Percentiles rank a stretch among this genome's conserved stretches.
Conservation (phyloP, 2,113 vertebrate genomes). For the Synchiropus splendidus region DNA sequence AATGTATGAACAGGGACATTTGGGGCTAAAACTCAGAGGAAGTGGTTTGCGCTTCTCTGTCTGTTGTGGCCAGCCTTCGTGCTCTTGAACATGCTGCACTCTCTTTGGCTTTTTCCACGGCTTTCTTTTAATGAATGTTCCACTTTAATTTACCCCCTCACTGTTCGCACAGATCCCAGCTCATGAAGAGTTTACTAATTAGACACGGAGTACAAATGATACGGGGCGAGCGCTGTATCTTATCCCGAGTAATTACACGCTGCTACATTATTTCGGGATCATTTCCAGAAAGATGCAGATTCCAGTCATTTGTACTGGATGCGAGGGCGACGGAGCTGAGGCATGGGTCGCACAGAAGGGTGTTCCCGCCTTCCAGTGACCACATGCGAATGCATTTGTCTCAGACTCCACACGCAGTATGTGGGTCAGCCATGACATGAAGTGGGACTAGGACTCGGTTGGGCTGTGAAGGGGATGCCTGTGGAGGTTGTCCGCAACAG, state of each 20-base stretch:
- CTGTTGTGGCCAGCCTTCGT: conserved; percentile 52
- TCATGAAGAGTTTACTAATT: conserved; percentile 73
- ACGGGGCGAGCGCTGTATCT: conserved; percentile 70
- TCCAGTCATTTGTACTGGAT: conserved; percentile 56
- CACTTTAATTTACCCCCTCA: conserved; percentile 55
- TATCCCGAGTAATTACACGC: conserved; percentile 71
- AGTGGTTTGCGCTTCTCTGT: conserved; percentile 61
- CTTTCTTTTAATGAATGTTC: conserved; percentile 45
- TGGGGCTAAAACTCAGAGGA: conserved; percentile 64
- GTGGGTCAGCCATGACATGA: too few relatives aligned
- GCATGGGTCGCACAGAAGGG: too few relatives aligned
- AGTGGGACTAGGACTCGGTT: too few relatives aligned
- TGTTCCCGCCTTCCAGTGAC: too few relatives aligned
- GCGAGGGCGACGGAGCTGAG: too few relatives aligned
- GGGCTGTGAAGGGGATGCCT: too few relatives aligned
- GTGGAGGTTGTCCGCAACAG: too few relatives aligned
- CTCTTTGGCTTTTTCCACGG: conserved; percentile 38
- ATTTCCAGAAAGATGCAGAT: conserved; percentile 68
- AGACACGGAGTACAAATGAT: conserved; percentile 74
- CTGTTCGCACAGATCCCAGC: conserved; percentile 60
- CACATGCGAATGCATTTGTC: too few relatives aligned
- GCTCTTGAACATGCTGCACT: conserved; percentile 37
- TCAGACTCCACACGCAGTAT: too few relatives aligned
- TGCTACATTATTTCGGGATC: conserved; percentile 70
- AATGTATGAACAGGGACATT: conserved; percentile 66